Base-by-base conservation (phyloP, 2,113 vertebrate species). In the Phycodurus eques region DNA sequence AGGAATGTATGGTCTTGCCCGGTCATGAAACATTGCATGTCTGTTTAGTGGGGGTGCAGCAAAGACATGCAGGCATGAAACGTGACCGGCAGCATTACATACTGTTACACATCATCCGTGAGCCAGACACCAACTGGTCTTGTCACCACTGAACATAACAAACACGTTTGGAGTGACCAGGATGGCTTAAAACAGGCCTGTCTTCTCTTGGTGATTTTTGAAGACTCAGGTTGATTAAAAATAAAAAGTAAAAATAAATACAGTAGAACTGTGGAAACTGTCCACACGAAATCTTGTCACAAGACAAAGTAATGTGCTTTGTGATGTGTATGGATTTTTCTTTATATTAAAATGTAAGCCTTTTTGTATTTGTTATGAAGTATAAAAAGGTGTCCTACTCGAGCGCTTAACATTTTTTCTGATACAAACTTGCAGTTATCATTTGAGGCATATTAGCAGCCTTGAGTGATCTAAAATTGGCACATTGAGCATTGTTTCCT, bases 41-140 rank as follows among this genome's bases (percentile, higher is more conserved):
- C 82, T 57, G 53, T 69, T 69, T 82, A 62, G 79, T 64, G 79
- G 71, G 27, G 74, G 71, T 71, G 76, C 67, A 75, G 76, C 27
- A 51, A 83, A 69, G 81, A 81, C 80, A 72, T 74, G 75, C 46
- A 71, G 85, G 60, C 10, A 47, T 87, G 85, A 86, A 89, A 86
- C 79, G 54, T 42, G 82, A 89, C 74, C 85, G 67, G 81, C 78
- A 69, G 43, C 81, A 54, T 27, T 67, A 72, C 75, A 85, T 73
- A 11, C 53, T 56, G 65, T 68, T 76, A 70, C 80, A 80, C 84
- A 82, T 75, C 74, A 65, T 59, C 27, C 20, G 31, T 68, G 73
- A 84, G 76, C 59, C 81, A 80, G 74, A 76, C 68, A 60, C 83
- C 86, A 84, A 83, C 83, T 88, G 83, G 74, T 39, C 84, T 65